Evolutionary conservation across 1,140 invertebrate genomes (phyloP).

Genomic region (Apolygus lucorum): DNA sequence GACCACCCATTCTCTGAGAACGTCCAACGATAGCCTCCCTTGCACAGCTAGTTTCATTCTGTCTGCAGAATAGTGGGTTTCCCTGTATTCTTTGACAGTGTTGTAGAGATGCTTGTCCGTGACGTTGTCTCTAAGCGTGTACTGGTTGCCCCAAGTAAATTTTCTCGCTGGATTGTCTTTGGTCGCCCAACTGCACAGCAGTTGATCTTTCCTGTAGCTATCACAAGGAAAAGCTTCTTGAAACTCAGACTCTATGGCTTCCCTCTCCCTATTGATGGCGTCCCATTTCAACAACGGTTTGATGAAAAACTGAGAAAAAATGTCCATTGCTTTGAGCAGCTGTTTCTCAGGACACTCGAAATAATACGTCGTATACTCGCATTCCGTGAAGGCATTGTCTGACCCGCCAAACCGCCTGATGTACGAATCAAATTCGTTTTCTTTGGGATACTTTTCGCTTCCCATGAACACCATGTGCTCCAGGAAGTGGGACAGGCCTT

Average conservation of each 20-base stretch:
- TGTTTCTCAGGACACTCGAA: constrained; percentile 76
- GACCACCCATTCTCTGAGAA: constrained; percentile 57
- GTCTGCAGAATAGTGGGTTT: constrained; percentile 77
- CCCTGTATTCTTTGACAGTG: constrained; percentile 66
- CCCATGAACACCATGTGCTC: constrained; percentile 90
- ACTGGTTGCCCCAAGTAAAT: constrained; percentile 77
- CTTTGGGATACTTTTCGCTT: constrained; percentile 47
- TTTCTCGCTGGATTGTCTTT: constrained; percentile 61
- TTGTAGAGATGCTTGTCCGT: constrained; percentile 53
- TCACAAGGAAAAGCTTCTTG: constrained; percentile 61
- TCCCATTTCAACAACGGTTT: constrained; percentile 75
- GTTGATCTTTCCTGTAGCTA: constrained; percentile 57
- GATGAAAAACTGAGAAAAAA: constrained; percentile 86
- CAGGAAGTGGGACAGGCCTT: constrained; percentile 85
- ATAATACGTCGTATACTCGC: constrained; percentile 75
- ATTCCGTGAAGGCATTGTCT: constrained; percentile 53
- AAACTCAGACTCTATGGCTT: constrained; percentile 87
- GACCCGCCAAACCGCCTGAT: constrained; percentile 43
- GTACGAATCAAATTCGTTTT: constrained; percentile 47
- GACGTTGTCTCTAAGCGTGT: constrained; percentile 62
- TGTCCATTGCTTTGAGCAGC: constrained; percentile 63
- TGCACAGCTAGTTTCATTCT: constrained; percentile 77
- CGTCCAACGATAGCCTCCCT: constrained; percentile 66
- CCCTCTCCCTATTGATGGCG: constrained; percentile 78
- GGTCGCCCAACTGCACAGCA: constrained; percentile 47